Evolutionary conservation across 2,113 vertebrate genomes (phyloP).

Genomic region (Lepisosteus osseus): DNA sequence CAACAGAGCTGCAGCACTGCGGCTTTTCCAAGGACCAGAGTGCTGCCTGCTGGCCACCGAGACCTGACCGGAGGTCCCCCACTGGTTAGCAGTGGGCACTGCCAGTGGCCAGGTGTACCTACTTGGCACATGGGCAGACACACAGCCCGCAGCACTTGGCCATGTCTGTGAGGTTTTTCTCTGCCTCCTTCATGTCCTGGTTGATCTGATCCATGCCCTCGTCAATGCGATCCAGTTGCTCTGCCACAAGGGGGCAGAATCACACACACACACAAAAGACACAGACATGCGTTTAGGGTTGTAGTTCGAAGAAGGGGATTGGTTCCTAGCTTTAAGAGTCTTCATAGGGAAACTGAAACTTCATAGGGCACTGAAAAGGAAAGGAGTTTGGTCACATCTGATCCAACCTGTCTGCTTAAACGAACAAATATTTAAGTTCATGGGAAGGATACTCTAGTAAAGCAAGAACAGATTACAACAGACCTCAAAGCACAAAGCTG

Average conservation of each 20-base stretch:
- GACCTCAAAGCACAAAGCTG: too few species aligned
- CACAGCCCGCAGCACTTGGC: constrained; percentile 56
- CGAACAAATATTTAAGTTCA: too few species aligned
- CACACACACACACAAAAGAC: constrained; percentile 13
- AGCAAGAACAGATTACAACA: too few species aligned
- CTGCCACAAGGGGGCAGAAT: constrained; percentile 32
- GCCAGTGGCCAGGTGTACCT: constrained; percentile 24
- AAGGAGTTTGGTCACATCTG: too few species aligned
- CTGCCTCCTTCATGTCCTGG: constrained; percentile 62
- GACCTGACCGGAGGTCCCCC: background rate
- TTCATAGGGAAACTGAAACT: too few species aligned
- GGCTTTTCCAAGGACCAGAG: background rate
- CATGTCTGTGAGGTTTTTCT: constrained; percentile 62
- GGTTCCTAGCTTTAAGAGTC: too few species aligned
- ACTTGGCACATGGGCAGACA: constrained; percentile 52
- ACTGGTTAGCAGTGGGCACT: background rate
- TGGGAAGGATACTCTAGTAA: too few species aligned
- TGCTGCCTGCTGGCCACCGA: background rate
- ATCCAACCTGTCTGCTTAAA: too few species aligned
- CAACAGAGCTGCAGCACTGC: background rate
- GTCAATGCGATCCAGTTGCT: constrained; percentile 57
- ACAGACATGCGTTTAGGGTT: background rate
- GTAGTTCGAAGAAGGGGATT: too few species aligned
- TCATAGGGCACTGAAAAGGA: too few species aligned
- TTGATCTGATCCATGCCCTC: constrained; percentile 59